phyloP scores from a whole-genome alignment of 2,888 invertebrate species.

The Apodemia zela region DNA sequence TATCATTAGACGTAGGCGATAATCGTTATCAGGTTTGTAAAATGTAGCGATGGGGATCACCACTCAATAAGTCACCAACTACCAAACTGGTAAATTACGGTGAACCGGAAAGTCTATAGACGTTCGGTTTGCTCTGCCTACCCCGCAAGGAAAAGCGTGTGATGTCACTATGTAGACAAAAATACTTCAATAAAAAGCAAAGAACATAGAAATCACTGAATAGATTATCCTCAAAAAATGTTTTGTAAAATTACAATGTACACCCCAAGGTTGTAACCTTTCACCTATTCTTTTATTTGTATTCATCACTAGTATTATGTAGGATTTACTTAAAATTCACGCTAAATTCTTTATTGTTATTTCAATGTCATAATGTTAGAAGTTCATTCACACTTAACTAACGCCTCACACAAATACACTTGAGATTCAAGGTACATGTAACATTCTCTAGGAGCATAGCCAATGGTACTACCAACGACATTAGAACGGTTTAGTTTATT shows the following conservation, averaged over 20 bases:
- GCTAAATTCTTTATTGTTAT: slow-evolving; percentile 4
- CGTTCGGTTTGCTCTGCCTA: too few species aligned
- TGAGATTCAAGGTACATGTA: slow-evolving; percentile 6
- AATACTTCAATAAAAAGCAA: too few species aligned
- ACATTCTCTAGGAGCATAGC: slow-evolving; percentile 5
- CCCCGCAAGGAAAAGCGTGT: too few species aligned
- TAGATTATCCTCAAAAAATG: too few species aligned
- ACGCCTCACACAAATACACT: slow-evolving; percentile 5
- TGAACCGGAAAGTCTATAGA: too few species aligned
- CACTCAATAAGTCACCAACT: too few species aligned
- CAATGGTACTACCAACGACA: slow-evolving; percentile 1
- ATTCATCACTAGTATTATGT: not conserved
- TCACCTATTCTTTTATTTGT: slow-evolving; percentile 5
- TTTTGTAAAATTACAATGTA: not conserved
- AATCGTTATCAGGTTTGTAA: too few species aligned
- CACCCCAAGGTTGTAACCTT: not conserved
- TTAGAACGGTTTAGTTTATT: slow-evolving; percentile 9
- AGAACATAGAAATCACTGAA: too few species aligned
- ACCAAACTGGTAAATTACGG: too few species aligned
- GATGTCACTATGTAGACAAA: too few species aligned
- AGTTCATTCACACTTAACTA: slow-evolving; percentile 13
- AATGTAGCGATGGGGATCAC: too few species aligned
- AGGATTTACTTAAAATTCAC: not conserved
- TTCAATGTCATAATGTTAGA: slow-evolving; percentile 5
- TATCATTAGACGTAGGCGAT: too few species aligned